These are phyloP conservation scores for Syngnathus typhle DNA, from an alignment of 2,113 vertebrate species.

Conservation along the genomic window DNA sequence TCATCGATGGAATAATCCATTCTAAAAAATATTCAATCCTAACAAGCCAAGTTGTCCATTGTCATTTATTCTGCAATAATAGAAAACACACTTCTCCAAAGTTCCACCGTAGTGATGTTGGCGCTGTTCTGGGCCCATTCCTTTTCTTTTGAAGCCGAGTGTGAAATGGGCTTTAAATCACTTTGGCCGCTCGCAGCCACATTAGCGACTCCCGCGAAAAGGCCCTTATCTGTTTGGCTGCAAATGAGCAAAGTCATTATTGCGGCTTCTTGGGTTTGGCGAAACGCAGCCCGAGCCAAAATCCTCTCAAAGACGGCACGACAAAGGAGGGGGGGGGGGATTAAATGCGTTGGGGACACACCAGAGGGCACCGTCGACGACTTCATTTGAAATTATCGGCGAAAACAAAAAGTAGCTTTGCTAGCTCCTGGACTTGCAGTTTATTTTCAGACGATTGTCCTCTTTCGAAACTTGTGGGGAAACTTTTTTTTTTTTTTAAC, in stretches of 20 bases:
- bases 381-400: slow-evolving; percentile 36
- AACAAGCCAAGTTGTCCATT: no score
- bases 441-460: slow-evolving; percentile 15
- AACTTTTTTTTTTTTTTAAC: no score
- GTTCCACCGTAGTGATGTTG: background rate
- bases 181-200: slow-evolving; percentile 48
- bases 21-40: no score
- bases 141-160: slow-evolving; percentile 53
- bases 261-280: slow-evolving; percentile 26
- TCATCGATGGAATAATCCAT: no score
- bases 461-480: no score
- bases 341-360: slow-evolving; percentile 12
- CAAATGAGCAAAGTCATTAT: slow-evolving; percentile 63
- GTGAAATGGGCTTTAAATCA: slow-evolving; percentile 70
- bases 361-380: slow-evolving; percentile 33
- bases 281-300: slow-evolving; percentile 35
- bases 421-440: background rate
- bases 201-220: slow-evolving; percentile 52
- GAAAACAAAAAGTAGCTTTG: slow-evolving; percentile 17
- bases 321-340: slow-evolving; percentile 11
- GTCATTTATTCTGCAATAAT: no score
- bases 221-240: slow-evolving; percentile 51
- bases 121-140: slow-evolving; percentile 26
- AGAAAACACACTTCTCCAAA: background rate
- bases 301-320: slow-evolving; percentile 45